Conservation (phyloP, 2,888 invertebrate species). For the Synanthedon vespiformis region DNA sequence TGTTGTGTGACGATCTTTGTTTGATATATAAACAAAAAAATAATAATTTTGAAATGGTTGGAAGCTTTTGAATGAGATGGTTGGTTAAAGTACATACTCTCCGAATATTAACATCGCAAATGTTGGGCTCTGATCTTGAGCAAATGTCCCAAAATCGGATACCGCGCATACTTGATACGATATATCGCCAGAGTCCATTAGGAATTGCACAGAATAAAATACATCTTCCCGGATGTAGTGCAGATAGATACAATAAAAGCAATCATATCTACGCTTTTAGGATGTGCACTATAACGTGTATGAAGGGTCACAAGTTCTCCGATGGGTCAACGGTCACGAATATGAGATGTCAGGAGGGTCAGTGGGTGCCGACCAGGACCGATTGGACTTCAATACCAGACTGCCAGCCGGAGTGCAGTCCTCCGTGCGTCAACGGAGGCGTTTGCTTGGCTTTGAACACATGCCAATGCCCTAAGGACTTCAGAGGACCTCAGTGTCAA, state of each 20-base stretch:
- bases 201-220: too few species aligned
- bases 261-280: constrained; percentile 38
- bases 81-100: constrained; percentile 4
- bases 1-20: too few species aligned
- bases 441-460: constrained; percentile 81
- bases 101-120: too few species aligned
- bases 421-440: constrained; percentile 84
- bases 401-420: constrained; percentile 75
- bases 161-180: too few species aligned
- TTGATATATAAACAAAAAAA: too few species aligned
- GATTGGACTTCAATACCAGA: constrained; percentile 76
- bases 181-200: too few species aligned
- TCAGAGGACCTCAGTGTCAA: constrained; percentile 79
- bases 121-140: too few species aligned
- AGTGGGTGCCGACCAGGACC: constrained; percentile 76
- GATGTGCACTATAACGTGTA: constrained; percentile 75
- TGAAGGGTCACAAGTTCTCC: constrained; percentile 76
- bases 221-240: too few species aligned
- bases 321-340: constrained; percentile 78
- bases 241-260: too few species aligned
- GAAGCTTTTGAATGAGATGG: not conserved
- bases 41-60: too few species aligned
- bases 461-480: constrained; percentile 82
- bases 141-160: too few species aligned
- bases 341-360: constrained; percentile 76